Base-by-base conservation (phyloP, 2,797 vertebrate genomes). In the Triplophysa yarkandensis region DNA sequence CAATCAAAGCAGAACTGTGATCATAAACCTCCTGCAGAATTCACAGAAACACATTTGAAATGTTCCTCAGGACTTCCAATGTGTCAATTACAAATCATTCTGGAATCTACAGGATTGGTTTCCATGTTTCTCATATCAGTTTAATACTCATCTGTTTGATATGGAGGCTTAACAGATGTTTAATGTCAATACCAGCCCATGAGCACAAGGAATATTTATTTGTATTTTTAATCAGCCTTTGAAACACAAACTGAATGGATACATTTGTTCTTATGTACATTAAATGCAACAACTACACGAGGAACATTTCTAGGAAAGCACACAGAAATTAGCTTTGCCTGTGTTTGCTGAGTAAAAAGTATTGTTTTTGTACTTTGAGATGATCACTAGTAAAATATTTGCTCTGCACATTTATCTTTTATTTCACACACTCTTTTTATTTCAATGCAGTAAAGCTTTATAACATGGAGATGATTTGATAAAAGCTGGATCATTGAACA, bases 1-100 rank as follows among this genome's bases (percentile, higher is more conserved):
- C 60, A 64, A 68, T 44, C 57, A 30, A 21, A 73, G 9, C 55
- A 23, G 46, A 62, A 14, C 10, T 61, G 2, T 36, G 23, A 32
- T 19, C n/a, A 14, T 16, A 14, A 17, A 9, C 52, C 21, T 4
- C 16, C 27, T 30, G 16, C 54, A 32, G 27, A 57, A 19, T n/a
- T n/a, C 17, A 21, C 52, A 28, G n/a, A 10, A 21, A 25, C 23
- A 19, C 23, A 48, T 54, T n/a, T 32, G 14, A 14, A 27, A 25
- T 68, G 52, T 27, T 25, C 11, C 21, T 28, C 27, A 30, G 54
- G 14, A 14, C 9, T 17, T 25, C 36, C 25, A n/a, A 4, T 27
- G n/a, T 19, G 10, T 30, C n/a, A 11, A 50, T 48, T 30, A 58
- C 54, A 30, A 44, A 58, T 48, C 41, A 30, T 11, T 16, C 46